Evolutionary conservation across 2,888 invertebrate species (phyloP), one percentile per base, ranked within the genome.

Genomic region (Eumacrocentrus americanus): DNA sequence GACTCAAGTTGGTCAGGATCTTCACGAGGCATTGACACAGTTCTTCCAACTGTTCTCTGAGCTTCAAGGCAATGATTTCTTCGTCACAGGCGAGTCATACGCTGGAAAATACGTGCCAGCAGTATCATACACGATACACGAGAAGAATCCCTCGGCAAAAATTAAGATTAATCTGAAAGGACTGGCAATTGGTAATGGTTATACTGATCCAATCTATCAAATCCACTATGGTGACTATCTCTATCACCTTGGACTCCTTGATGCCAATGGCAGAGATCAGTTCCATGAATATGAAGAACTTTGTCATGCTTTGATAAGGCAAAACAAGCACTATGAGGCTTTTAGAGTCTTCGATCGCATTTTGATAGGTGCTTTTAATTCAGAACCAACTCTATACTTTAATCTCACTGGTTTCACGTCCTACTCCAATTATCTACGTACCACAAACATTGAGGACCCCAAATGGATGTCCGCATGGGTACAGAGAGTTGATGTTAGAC

Each of bases 41-140:
- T 92, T 97, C 77, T 95, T 94, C 78, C 83, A 87, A 65, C 76
- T 96, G 0, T 97, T 95, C 76, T 89, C 91, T 0, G 88, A 92
- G 70, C 82, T 91, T 23, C 87, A 87, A 72, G 75, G 82, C 0
- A 90, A 89, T 70, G 90, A 90, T 52, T 95, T 97, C 78, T 97
- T 88, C 82, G 87, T 94, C 0, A 89, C 92, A 0, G 96, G 96
- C 1, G 95, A 96, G 82, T 94, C 94, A 0, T 95, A 95, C 75
- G 94, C 88, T 42, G 95, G 95, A 0, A 89, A 89, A 76, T 89
- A 89, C 75, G 86, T 89, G 0, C 95, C 95, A 1, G 91, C 94
- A 0, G 79, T 92, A 51, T 86, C 88, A 0, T 88, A 90, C 74
- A 87, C 89, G 0, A 91, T 92, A 58, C 87, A 90, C 70, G 84